These are phyloP conservation scores for Sebastes trivittatus DNA, from an alignment of 2,797 vertebrate genomes.

Conservation along the genomic window DNA sequence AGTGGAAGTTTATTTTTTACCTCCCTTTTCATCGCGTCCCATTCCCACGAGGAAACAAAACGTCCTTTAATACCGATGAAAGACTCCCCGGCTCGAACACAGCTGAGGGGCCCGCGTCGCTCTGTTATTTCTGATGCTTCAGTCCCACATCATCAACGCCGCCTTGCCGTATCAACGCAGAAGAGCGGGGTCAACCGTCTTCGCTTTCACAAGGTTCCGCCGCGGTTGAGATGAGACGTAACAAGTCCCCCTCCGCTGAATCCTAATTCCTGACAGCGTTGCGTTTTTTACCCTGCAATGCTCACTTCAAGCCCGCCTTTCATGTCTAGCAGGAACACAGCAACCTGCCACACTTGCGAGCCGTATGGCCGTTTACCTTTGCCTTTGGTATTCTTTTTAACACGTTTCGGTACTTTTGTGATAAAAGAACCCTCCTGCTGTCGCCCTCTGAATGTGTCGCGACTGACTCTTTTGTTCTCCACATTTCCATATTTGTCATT, in stretches of 20 bases:
- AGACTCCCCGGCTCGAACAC: slow-evolving; percentile 50
- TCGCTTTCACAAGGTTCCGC: slow-evolving; percentile 42
- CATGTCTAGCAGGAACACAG: slow-evolving; percentile 28
- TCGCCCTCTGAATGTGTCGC: slow-evolving; percentile 4
- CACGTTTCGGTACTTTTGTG: slow-evolving; percentile 8
- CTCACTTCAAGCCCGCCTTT: slow-evolving; percentile 46
- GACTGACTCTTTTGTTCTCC: slow-evolving; percentile 30
- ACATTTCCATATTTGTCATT: slow-evolving; percentile 35
- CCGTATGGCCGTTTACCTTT: slow-evolving; percentile 48
- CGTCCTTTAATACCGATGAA: slow-evolving; percentile 65
- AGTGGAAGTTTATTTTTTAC: slow-evolving; percentile 36
- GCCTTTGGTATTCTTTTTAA: slow-evolving; percentile 45
- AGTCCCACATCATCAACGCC: slow-evolving; percentile 46
- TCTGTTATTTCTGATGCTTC: slow-evolving; percentile 47
- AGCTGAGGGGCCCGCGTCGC: slow-evolving; percentile 31
- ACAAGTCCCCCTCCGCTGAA: slow-evolving; percentile 21
- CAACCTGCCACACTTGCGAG: slow-evolving; percentile 26
- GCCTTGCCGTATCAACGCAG: slow-evolving; percentile 12
- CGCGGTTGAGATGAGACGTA: slow-evolving; percentile 43
- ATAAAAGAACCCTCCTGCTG: slow-evolving; percentile 36
- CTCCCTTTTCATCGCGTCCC: slow-evolving; percentile 24
- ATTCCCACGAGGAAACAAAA: slow-evolving; percentile 62
- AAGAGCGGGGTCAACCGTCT: slow-evolving; percentile 58
- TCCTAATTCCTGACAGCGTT: slow-evolving; percentile 56
- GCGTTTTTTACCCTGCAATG: slow-evolving; percentile 22